Base-by-base conservation (phyloP, 2,113 vertebrate genomes). In the Cynocephalus volans region DNA sequence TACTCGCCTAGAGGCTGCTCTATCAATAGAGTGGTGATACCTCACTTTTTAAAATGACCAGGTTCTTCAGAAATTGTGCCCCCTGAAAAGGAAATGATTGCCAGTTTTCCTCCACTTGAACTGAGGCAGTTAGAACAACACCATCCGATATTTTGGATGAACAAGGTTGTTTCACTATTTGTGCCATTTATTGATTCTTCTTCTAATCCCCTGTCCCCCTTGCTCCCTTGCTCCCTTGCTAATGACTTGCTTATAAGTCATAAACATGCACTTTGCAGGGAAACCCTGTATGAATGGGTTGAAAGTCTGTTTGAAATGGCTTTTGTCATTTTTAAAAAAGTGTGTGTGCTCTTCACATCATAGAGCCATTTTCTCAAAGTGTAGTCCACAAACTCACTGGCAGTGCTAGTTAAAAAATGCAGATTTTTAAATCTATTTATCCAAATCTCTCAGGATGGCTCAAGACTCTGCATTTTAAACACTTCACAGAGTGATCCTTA, bases 161-260 rank as follows among this genome's bases (percentile, higher is more conserved):
- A 24, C 21, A 31, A n/a, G 72, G 24, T 58, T 48, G 62, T 92
- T 64, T 85, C 48, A 67, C 11, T 54, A 67, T 69, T 89, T 6
- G 84, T 95, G 17, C 45, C 54, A 31, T 97, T 89, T 94, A 85
- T 90, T 88, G 76, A 94, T 93, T 94, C 70, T 64, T 97, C 93
- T 83, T 79, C 36, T 60, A 48, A 48, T 52, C 36, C 45, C 11
- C 11, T 45, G 19, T 14, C 65, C 21, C 26, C 48, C 18, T 73
- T 41, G 41, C 41, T 41, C 41, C 41, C 41, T 54, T 90, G 41
- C 23, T 87, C 54, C 73, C 90, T 97, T 94, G 93, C 92, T 95
- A 90, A 83, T 92, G 93, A 15, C 79, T 90, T 97, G 92, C 88
- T 97, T 96, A 56, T 85, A 96, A 93, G 88, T 96, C 95, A 75